A percentile compares a stretch with the other conserved stretches of the same genome.
Evolutionary conservation across 2,113 vertebrate genomes (phyloP).

Genomic region (Pygoscelis antarcticus): DNA sequence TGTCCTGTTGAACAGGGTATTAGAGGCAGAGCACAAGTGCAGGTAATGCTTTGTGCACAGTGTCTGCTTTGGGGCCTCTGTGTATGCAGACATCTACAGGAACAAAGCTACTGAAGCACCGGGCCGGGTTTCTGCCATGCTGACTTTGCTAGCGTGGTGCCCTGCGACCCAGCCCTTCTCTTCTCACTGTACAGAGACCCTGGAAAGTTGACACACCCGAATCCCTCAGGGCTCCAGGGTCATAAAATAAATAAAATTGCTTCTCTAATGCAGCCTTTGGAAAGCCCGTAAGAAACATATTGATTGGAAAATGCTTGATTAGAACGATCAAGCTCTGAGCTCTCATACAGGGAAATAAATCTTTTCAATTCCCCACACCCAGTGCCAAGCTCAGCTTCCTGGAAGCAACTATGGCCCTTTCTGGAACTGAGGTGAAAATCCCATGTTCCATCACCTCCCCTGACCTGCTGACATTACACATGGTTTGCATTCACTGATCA

Average conservation of each 20-base stretch:
- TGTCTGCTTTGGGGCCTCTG: neutral
- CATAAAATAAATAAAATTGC: conserved; percentile 57
- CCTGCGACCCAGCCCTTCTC: neutral
- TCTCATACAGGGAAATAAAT: conserved; percentile 75
- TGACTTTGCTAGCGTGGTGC: neutral
- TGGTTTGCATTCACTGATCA: conserved; percentile 72
- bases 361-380: conserved; percentile 60
- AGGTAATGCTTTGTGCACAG: neutral
- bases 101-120: neutral
- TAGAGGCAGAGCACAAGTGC: neutral
- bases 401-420: conserved; percentile 73
- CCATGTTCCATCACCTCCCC: conserved; percentile 59
- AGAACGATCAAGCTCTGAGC: conserved; percentile 64
- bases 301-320: conserved; percentile 64
- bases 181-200: neutral
- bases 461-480: conserved; percentile 69
- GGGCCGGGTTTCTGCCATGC: neutral
- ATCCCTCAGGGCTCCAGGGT: neutral
- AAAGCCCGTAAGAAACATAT: conserved; percentile 73
- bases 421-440: conserved; percentile 75
- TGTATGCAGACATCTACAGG: neutral
- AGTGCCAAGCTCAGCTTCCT: conserved; percentile 76
- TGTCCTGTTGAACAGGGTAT: neutral
- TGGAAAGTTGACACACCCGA: neutral
- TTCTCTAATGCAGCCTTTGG: conserved; percentile 69